These are phyloP conservation scores for Eupithecia abbreviata DNA, from an alignment of 2,888 invertebrate species.

Conservation along the genomic window DNA sequence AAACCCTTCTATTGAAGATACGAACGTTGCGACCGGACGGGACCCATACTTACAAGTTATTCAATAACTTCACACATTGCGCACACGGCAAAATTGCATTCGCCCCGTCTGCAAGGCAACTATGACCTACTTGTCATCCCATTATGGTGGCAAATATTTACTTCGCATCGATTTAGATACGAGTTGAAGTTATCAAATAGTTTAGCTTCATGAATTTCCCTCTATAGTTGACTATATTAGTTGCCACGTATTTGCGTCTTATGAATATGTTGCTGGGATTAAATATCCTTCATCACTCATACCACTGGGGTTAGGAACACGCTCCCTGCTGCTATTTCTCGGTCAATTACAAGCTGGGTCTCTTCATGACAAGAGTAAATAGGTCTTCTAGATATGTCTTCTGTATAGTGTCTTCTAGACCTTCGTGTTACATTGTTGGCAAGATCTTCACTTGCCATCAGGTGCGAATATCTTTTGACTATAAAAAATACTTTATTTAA, in stretches of 20 bases:
- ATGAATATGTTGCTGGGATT: background rate
- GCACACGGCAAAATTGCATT: slow-evolving; percentile 40
- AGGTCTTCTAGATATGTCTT: too few species aligned
- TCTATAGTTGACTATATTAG: background rate
- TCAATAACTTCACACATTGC: slow-evolving; percentile 35
- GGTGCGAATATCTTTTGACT: too few species aligned
- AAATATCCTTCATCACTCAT: too few species aligned
- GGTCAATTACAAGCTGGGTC: too few species aligned
- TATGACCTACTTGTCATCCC: slow-evolving; percentile 15
- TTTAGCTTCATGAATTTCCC: slow-evolving; percentile 10
- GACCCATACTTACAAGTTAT: slow-evolving; percentile 35
- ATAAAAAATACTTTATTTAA: background rate
- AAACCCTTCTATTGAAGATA: background rate
- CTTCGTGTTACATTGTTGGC: too few species aligned
- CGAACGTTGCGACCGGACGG: slow-evolving; percentile 22
- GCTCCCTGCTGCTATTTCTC: too few species aligned
- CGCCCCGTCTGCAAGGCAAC: slow-evolving; percentile 24
- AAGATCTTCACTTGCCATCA: too few species aligned
- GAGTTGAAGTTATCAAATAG: slow-evolving; percentile 10
- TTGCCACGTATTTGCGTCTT: background rate
- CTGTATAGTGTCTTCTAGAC: too few species aligned
- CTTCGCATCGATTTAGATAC: slow-evolving; percentile 5
- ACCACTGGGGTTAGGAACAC: too few species aligned
- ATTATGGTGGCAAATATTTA: slow-evolving; percentile 16
- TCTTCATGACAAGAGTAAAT: too few species aligned